phyloP scores from a whole-genome alignment of 2,888 invertebrate species.

The Calameuta filiformis region DNA sequence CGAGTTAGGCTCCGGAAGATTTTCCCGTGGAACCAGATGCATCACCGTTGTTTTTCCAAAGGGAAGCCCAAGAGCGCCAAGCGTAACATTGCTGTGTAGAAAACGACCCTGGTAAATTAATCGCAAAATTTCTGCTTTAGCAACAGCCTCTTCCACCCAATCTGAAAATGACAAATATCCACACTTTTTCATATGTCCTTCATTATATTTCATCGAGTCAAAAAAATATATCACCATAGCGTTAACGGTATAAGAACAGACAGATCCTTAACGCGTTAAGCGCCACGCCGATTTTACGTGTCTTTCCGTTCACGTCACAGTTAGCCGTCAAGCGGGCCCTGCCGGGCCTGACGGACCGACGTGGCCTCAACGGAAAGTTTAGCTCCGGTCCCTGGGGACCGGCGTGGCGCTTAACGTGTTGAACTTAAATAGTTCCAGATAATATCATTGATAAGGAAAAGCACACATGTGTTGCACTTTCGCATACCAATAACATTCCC shows the following conservation, averaged over 20 bases:
- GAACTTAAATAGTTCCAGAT: too few species aligned
- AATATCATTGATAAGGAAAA: too few species aligned
- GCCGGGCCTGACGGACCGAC: too few species aligned
- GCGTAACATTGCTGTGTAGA: slow-evolving; percentile 98
- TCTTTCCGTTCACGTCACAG: too few species aligned
- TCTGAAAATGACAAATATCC: slow-evolving; percentile 74
- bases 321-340: too few species aligned
- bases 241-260: slow-evolving; percentile 72
- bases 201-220: slow-evolving; percentile 52
- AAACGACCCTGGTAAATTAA: slow-evolving; percentile 99
- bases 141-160: slow-evolving; percentile 96
- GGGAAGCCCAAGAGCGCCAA: slow-evolving; percentile 96
- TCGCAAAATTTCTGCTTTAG: slow-evolving; percentile 96
- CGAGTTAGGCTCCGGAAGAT: slow-evolving; percentile 98
- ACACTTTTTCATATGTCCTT: too few species aligned
- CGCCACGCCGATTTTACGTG: too few species aligned
- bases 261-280: not conserved
- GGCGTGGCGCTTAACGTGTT: too few species aligned
- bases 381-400: too few species aligned
- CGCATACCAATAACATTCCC: too few species aligned
- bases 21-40: slow-evolving; percentile 99
- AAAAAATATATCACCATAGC: slow-evolving; percentile 71
- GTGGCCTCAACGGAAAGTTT: too few species aligned
- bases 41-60: slow-evolving; percentile 99
- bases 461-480: too few species aligned